Base-by-base conservation (phyloP, 64 coral and sea anemone genomes). In the Hydrozoanthus tunicans region DNA sequence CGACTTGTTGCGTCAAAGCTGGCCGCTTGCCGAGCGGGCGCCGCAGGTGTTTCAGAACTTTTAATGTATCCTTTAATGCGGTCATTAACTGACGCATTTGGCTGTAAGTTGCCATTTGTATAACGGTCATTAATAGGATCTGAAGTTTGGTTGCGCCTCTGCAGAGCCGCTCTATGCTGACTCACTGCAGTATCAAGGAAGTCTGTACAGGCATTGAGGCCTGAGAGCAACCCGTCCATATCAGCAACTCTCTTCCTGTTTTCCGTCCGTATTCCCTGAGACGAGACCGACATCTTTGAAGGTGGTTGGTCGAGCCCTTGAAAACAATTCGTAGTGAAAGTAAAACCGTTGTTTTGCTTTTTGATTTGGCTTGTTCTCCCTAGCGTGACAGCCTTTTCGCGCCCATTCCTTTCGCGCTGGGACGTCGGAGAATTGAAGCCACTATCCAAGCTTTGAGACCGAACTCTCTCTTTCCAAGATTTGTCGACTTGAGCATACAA, bases 1-100 rank as follows among this genome's bases (percentile, higher is more conserved):
- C 84, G 84, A 25, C 84, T 88, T 2, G 84, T 60, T 72, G 84
- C 84, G 59, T 88, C 84, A 88, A 88, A 88, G 10, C 84, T 88
- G 56, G 84, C 69, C 27, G 84, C 84, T 73, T 73, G 84, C 57
- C 84, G 84, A 88, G 84, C 59, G 24, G 84, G 84, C 3, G 84
- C 84, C 7, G 69, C 10, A 7, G 84, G 84, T 1, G 74, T 7
- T 24, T 3, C 26, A 5, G 56, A 25, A 7, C 70, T 88, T 9
- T 74, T 61, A 26, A 55, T 88, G 56, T 88, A 74, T 10, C 54
- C 84, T 56, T 60, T 75, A 69, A 88, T 73, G 84, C 56, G 84
- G 69, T 88, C 84, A 6, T 24, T 59, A 88, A 74, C 69, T 15
- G 84, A 73, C 9, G 60, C 70, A 5, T 88, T 53, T 56, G 69